Evolutionary conservation across 2,888 invertebrate genomes (phyloP).

Genomic region (Agriopis aurantiaria): DNA sequence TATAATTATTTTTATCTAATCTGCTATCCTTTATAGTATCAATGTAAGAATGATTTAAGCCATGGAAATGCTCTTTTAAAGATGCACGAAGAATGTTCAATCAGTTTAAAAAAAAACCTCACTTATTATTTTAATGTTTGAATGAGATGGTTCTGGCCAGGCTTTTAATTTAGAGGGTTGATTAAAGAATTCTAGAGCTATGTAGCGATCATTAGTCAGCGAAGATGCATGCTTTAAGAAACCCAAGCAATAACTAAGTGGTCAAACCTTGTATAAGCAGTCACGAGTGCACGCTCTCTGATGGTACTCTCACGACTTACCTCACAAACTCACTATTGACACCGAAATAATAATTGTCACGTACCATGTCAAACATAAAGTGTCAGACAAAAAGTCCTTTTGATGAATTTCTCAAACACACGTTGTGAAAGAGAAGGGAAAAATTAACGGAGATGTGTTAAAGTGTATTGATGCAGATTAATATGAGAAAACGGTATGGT

Average conservation of each 20-base stretch:
- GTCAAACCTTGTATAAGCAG: slow-evolving; percentile 50
- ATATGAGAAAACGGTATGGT: slow-evolving; percentile 22
- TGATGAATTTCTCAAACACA: slow-evolving; percentile 44
- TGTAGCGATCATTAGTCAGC: slow-evolving; percentile 37
- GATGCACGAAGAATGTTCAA: no score
- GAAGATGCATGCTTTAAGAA: slow-evolving; percentile 39
- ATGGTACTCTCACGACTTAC: slow-evolving; percentile 63
- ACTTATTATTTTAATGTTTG: no score
- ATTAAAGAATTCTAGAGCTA: slow-evolving; percentile 31
- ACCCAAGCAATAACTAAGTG: slow-evolving; percentile 41
- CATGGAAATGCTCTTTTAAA: no score
- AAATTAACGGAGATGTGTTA: slow-evolving; percentile 32
- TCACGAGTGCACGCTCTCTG: slow-evolving; percentile 56
- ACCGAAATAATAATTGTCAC: slow-evolving; percentile 62
- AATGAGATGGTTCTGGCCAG: no score
- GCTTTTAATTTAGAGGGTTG: background rate
- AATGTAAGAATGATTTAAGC: no score
- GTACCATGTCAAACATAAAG: slow-evolving; percentile 55
- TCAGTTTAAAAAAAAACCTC: no score
- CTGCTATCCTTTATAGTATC: no score
- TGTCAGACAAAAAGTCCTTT: slow-evolving; percentile 49
- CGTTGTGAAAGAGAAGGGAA: slow-evolving; percentile 33
- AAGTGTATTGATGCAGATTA: slow-evolving; percentile 36
- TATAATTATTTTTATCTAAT: no score
- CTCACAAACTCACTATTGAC: slow-evolving; percentile 55